phyloP scores from a whole-genome alignment of 2,113 vertebrate species.

The Plestiodon gilberti region DNA sequence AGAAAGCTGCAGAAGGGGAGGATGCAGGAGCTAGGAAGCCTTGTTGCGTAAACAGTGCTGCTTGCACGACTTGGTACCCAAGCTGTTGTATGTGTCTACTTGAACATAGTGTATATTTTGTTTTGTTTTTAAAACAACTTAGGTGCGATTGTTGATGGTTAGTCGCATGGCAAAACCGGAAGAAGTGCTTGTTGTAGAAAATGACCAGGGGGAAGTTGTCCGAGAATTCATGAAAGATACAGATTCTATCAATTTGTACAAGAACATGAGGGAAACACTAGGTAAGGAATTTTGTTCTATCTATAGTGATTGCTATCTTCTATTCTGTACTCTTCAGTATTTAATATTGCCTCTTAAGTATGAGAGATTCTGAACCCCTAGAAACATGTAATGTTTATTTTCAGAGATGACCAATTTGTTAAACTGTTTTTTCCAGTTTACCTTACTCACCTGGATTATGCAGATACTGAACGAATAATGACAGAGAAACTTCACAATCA shows the following conservation, averaged over 20 bases:
- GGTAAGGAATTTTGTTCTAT: slow-evolving; percentile 76
- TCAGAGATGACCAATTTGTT: background rate
- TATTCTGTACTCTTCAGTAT: background rate
- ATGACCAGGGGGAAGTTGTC: slow-evolving; percentile 98
- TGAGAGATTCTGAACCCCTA: background rate
- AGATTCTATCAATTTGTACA: slow-evolving; percentile 98
- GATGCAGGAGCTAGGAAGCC: no score
- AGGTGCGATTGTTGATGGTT: slow-evolving; percentile 98
- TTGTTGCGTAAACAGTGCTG: no score
- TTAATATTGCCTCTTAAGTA: background rate
- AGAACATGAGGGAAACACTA: slow-evolving; percentile 98
- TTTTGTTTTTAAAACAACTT: background rate
- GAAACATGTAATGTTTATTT: background rate
- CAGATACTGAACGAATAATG: slow-evolving; percentile 97
- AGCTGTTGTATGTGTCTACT: no score
- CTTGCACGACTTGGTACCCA: no score
- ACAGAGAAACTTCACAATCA: slow-evolving; percentile 99
- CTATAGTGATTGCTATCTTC: no score
- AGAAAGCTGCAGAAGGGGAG: no score
- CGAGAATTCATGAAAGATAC: slow-evolving; percentile 99
- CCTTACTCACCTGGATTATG: slow-evolving; percentile 97
- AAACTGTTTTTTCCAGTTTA: slow-evolving; percentile 83
- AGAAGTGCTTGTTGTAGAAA: slow-evolving; percentile 98
- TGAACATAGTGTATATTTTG: background rate
- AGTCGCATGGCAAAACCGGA: slow-evolving; percentile 99